phyloP scores from a whole-genome alignment of 2,888 invertebrate genomes.

The Apotomis turbidana region DNA sequence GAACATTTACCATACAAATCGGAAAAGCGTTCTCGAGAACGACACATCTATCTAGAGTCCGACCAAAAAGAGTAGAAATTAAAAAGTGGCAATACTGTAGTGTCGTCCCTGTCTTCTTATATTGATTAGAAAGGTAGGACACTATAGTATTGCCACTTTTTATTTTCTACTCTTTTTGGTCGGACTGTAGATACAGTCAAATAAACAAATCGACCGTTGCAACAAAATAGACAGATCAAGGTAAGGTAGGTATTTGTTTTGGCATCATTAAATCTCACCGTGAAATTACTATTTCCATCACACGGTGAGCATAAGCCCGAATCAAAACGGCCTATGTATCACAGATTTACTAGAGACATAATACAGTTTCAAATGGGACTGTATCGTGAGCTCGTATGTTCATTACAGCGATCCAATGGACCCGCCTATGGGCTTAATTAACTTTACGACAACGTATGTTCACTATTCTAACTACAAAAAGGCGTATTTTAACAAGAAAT shows the following conservation, averaged over 20 bases:
- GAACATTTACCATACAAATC: no score
- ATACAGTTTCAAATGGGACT: background rate
- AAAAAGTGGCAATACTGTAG: no score
- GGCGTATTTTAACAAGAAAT: background rate
- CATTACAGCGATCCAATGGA: conserved; percentile 16
- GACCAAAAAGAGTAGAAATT: no score
- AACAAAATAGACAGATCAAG: background rate
- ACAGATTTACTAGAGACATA: background rate
- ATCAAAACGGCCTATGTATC: background rate
- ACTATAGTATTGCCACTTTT: no score
- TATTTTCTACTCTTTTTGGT: no score
- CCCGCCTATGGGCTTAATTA: conserved; percentile 17
- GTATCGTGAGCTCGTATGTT: conserved; percentile 1
- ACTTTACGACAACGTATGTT: conserved; percentile 18
- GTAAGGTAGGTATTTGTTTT: background rate
- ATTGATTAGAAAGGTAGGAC: no score
- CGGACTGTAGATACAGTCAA: no score
- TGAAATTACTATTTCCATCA: background rate
- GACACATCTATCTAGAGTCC: no score
- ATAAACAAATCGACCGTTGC: background rate
- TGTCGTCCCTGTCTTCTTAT: no score
- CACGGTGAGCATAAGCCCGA: background rate
- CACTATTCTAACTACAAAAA: background rate
- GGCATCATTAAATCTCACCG: background rate
- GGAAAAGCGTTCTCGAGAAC: no score